Evolutionary conservation across 2,888 invertebrate species (phyloP), one percentile per base, ranked within the genome.

Genomic region (Rhaphigaster nebulosa): DNA sequence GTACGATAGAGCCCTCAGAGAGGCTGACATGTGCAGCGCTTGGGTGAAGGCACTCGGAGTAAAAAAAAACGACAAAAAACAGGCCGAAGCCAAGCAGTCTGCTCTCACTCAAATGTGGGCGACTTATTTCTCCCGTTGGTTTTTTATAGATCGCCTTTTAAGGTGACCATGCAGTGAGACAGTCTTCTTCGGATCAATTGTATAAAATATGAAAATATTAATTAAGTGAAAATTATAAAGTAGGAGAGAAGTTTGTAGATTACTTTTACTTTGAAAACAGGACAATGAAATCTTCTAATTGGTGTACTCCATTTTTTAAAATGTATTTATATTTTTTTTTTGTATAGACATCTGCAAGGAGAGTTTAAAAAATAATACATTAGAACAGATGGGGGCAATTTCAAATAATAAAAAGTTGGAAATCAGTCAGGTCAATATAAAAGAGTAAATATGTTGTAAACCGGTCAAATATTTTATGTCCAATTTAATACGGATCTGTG

Each of bases 81-180:
- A 1, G 56, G 20, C 23, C 10, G 70, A 76, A 38, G 70, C 70
- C 70, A 76, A 34, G 70, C 70, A 76, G 70, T 76, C 70, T 76
- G 70, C 70, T 76, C 70, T 76, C 18, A 76, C 70, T 76, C 70
- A 76, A 76, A 76, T 76, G 70, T 76, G 70, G 70, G 70, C 34
- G 70, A 76, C 20, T 76, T 20, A 76, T 76, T 38, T 76, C 38
- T 38, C 20, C 23, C 4, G 4, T 23, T 2, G 29, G 29, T 29
- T 76, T 76, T 76, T 38, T 38, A 38, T 76, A 34, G 70, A 10
- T 76, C 70, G 34, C 70, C 70, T 38, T 76, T 38, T 20, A 76
- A 76, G 70, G 70, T 76, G 38, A 38, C 70, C 5, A 2, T 10
- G 34, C 70, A 23, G 34, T 76, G 70, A 76, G 70, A 38, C 18